A percentile compares a stretch with the other conserved stretches of the same genome.
These are phyloP conservation scores for Leptocoma aspasia DNA, from an alignment of 2,113 vertebrate species.

Conservation along the genomic window DNA sequence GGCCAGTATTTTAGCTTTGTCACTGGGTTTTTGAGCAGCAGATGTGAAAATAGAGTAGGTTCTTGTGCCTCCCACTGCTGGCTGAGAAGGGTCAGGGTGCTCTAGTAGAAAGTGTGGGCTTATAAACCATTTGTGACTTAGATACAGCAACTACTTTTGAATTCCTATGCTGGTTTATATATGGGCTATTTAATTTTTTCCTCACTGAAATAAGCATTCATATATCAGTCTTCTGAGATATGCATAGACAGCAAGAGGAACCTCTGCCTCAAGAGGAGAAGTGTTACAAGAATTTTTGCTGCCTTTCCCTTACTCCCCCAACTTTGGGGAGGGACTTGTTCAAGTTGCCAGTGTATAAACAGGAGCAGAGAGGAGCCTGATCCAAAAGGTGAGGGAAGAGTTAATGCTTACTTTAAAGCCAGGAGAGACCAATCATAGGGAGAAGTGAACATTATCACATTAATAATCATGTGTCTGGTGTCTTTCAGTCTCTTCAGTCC, in stretches of 20 bases:
- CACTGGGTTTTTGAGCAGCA: background rate
- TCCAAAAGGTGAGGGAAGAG: background rate
- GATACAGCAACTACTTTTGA: background rate
- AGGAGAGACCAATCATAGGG: background rate
- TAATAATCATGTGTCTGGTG: background rate
- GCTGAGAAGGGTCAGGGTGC: background rate
- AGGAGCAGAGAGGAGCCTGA: background rate
- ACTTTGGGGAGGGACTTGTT: background rate
- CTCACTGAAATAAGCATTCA: background rate
- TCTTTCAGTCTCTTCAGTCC: background rate
- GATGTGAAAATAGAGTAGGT: background rate
- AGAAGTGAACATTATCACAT: background rate
- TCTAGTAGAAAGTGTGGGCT: background rate
- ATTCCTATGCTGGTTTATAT: background rate
- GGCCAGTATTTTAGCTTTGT: background rate
- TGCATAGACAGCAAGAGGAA: background rate
- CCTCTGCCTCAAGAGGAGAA: background rate
- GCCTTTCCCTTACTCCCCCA: background rate
- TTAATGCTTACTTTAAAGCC: background rate
- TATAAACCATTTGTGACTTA: background rate
- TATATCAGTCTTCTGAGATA: background rate
- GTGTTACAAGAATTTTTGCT: background rate
- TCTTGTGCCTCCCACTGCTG: background rate
- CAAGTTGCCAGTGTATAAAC: background rate
- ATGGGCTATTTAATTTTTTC: background rate